Conservation (phyloP, 2,888 invertebrate genomes). For the Acronicta alni region DNA sequence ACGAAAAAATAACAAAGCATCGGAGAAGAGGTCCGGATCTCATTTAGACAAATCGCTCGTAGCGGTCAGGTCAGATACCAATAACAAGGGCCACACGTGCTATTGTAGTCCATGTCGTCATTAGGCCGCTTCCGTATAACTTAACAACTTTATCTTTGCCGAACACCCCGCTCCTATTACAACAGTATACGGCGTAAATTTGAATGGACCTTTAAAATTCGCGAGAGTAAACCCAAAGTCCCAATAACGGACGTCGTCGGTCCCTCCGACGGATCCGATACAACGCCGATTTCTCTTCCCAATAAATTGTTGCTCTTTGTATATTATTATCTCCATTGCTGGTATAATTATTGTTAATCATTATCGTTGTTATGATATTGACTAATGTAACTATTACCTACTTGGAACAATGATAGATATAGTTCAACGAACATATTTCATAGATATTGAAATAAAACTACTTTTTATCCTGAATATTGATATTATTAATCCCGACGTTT, state of each 20-base stretch:
- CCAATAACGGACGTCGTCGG: constrained; percentile 77
- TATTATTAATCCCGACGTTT: no score
- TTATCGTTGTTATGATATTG: constrained; percentile 19
- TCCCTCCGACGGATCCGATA: constrained; percentile 68
- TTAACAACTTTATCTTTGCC: constrained; percentile 62
- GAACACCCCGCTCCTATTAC: constrained; percentile 55
- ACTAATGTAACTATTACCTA: neutral
- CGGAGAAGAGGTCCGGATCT: constrained; percentile 83
- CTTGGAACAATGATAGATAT: neutral
- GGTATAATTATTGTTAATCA: constrained; percentile 30
- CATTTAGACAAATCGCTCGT: constrained; percentile 89
- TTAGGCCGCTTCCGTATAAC: constrained; percentile 84
- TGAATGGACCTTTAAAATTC: constrained; percentile 50
- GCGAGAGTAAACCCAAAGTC: constrained; percentile 67
- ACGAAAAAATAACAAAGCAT: constrained; percentile 81
- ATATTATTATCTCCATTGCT: constrained; percentile 41
- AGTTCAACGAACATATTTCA: neutral
- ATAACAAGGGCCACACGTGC: constrained; percentile 86
- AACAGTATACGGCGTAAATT: constrained; percentile 63
- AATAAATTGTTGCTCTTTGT: constrained; percentile 71
- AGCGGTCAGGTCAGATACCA: constrained; percentile 89
- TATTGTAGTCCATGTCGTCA: constrained; percentile 86
- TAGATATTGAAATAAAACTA: no score
- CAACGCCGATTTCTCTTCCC: constrained; percentile 73
- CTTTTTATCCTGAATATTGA: no score